These are phyloP conservation scores for Naso thynnoides DNA, from an alignment of 2,797 vertebrate species.

Conservation along the genomic window DNA sequence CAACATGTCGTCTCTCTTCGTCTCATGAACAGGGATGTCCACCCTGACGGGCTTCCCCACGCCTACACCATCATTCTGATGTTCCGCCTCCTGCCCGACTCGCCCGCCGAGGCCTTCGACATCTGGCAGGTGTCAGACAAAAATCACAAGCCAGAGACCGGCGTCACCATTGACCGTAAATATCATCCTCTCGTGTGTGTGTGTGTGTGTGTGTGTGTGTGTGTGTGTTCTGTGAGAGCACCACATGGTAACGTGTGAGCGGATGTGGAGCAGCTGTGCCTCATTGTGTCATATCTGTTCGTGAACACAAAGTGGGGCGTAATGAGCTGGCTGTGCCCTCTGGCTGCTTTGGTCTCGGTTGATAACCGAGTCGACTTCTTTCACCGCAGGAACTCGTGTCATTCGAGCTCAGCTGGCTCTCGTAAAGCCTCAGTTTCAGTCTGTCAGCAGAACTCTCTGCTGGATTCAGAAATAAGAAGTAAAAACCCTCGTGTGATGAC, in stretches of 20 bases:
- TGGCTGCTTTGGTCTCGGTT: conserved; percentile 26
- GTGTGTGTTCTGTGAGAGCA: background rate
- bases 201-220: conserved; percentile 11
- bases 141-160: conserved; percentile 93
- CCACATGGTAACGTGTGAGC: background rate
- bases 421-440: conserved; percentile 27
- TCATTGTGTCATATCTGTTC: conserved; percentile 17
- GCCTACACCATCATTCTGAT: conserved; percentile 94
- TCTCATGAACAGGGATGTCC: conserved; percentile 88
- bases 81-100: conserved; percentile 93
- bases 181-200: conserved; percentile 6
- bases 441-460: conserved; percentile 26
- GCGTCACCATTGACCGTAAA: conserved; percentile 93
- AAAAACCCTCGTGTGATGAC: conserved; percentile 14
- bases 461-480: conserved; percentile 4
- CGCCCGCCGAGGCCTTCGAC: conserved; percentile 91
- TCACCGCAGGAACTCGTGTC: conserved; percentile 11
- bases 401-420: conserved; percentile 42
- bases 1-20: background rate
- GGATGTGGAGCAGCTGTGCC: conserved; percentile 38
- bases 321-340: conserved; percentile 31
- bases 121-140: conserved; percentile 96
- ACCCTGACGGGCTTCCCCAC: conserved; percentile 92
- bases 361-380: conserved; percentile 32
- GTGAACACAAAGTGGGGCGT: conserved; percentile 26